A percentile compares a stretch with the other conserved stretches of the same genome.
Evolutionary conservation across 2,888 invertebrate genomes (phyloP).

Genomic region (Autographa pulchrina): DNA sequence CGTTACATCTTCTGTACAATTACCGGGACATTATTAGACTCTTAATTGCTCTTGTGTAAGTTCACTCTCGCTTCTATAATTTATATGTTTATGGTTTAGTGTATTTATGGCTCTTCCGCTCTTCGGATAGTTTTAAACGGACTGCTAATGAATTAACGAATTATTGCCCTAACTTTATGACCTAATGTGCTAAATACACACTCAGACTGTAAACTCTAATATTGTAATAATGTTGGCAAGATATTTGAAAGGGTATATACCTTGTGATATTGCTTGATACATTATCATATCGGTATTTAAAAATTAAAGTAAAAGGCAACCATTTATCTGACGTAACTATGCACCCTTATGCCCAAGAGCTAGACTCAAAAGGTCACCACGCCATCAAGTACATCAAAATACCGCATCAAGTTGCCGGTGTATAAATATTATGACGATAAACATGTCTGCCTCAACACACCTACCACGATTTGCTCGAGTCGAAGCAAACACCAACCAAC

Average conservation of each 20-base stretch:
- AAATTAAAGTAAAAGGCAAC: no score
- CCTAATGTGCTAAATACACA: neutral
- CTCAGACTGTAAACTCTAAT: neutral
- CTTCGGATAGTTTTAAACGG: constrained; percentile 36
- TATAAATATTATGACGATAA: constrained; percentile 55
- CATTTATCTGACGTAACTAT: neutral
- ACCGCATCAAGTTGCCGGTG: constrained; percentile 20
- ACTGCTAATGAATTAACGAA: constrained; percentile 14
- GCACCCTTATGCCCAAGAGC: neutral
- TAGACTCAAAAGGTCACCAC: neutral
- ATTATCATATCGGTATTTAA: no score
- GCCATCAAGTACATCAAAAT: constrained; percentile 32
- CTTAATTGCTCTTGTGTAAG: constrained; percentile 77
- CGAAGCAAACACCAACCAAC: constrained; percentile 29
- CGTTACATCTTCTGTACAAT: constrained; percentile 74
- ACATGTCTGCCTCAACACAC: constrained; percentile 49
- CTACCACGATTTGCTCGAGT: constrained; percentile 43
- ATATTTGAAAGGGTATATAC: no score
- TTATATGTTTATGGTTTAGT: constrained; percentile 59
- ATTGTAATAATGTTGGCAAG: no score
- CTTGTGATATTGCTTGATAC: no score
- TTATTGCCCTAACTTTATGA: constrained; percentile 17
- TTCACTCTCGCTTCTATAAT: constrained; percentile 69
- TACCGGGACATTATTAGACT: constrained; percentile 72
- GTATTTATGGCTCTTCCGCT: constrained; percentile 46